Conservation (phyloP, 2,888 invertebrate species). For the Clusia tigrina region DNA sequence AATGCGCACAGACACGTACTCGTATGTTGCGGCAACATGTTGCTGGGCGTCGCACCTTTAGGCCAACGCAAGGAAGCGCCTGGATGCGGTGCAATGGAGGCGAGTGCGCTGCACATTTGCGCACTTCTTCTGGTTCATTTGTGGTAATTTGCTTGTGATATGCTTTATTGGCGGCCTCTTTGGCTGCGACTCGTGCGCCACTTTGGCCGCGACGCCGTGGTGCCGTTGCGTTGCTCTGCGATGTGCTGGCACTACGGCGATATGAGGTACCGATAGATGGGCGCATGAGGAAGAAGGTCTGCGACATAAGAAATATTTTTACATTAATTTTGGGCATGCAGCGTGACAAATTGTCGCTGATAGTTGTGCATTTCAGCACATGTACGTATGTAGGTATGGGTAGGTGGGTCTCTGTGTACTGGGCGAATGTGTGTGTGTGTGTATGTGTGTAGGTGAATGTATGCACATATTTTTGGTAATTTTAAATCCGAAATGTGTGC, state of each 20-base stretch:
- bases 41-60: background rate
- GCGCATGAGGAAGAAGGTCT: constrained; percentile 21
- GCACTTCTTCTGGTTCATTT: background rate
- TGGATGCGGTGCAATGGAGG: no score
- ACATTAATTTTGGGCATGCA: constrained; percentile 22
- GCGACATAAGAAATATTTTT: constrained; percentile 28
- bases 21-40: constrained; percentile 38
- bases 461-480: no score
- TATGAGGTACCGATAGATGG: background rate
- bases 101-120: background rate
- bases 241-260: background rate
- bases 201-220: background rate
- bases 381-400: no score
- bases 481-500: no score
- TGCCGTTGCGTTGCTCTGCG: background rate
- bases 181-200: background rate
- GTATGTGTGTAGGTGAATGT: no score
- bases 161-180: background rate
- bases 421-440: no score
- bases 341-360: constrained; percentile 29
- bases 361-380: constrained; percentile 10
- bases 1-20: no score
- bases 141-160: constrained; percentile 1
- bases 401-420: no score
- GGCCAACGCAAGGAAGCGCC: background rate